Percentiles rank a stretch among this genome's conserved stretches.
These are phyloP conservation scores for Typhlichthys eigenmanni DNA, from an alignment of 2,797 vertebrate species.

Conservation along the genomic window DNA sequence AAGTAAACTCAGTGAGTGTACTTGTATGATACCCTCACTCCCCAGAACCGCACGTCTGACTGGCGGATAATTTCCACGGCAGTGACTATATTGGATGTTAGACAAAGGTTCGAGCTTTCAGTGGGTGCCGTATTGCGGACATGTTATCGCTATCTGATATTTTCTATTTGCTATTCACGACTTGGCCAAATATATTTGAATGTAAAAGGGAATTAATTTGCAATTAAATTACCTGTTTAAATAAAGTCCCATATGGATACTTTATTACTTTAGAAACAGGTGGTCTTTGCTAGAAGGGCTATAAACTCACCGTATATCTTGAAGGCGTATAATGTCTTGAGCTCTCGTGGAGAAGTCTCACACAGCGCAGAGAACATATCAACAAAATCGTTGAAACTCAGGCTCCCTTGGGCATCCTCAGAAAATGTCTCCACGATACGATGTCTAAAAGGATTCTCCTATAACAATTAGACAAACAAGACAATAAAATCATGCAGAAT, in stretches of 20 bases:
- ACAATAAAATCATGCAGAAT: neutral
- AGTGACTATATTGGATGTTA: too few relatives aligned
- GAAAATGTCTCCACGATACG: slow-evolving; percentile 92
- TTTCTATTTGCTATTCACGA: too few relatives aligned
- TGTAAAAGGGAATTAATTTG: neutral
- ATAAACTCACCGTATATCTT: slow-evolving; percentile 88
- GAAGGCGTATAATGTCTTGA: slow-evolving; percentile 96
- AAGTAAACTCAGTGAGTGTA: too few relatives aligned
- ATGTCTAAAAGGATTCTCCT: slow-evolving; percentile 96
- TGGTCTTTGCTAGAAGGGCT: too few relatives aligned
- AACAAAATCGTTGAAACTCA: slow-evolving; percentile 95
- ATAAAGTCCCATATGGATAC: neutral
- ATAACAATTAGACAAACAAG: slow-evolving; percentile 16
- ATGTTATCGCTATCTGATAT: too few relatives aligned
- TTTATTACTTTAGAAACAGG: neutral
- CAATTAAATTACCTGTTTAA: neutral
- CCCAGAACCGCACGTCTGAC: too few relatives aligned
- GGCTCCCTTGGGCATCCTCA: slow-evolving; percentile 89
- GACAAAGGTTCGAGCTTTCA: too few relatives aligned
- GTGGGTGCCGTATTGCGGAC: too few relatives aligned
- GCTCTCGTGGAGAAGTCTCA: slow-evolving; percentile 91
- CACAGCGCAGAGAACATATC: slow-evolving; percentile 97
- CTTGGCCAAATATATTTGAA: too few relatives aligned
- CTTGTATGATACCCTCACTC: too few relatives aligned
- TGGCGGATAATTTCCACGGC: too few relatives aligned